Base-by-base conservation (phyloP, 2,113 vertebrate species). In the Calidris pugnax region DNA sequence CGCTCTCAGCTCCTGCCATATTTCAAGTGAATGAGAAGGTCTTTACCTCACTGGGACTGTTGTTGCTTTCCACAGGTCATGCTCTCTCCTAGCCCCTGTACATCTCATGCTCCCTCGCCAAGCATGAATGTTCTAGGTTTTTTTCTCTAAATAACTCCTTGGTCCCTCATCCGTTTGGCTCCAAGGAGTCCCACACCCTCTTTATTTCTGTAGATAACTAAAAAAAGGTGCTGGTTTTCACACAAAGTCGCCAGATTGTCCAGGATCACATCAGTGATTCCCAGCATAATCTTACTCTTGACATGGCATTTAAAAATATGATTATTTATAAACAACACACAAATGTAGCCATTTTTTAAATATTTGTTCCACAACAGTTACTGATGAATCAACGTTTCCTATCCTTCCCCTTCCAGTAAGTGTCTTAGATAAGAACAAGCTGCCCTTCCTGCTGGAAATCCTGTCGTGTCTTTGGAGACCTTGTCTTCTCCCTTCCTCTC, bases 401-500 rank as follows among this genome's bases (percentile, higher is more conserved):
- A 91, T 91, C 93, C 50, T 93, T 97, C 72, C 88, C 50, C 14
- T 93, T 93, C 88, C 89, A 68, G 89, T 77, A 83, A 96, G 51
- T n/a, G 60, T 43, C 80, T 59, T 48, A 83, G 95, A 88, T 84
- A 88, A 97, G 94, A 87, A 91, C 84, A 59, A 9, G n/a, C 77
- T 76, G 91, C 74, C 85, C 88, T 89, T 98, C 97, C 96, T 96
- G 89, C 74, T 96, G 94, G 81, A 95, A 93, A 93, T 93, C 57
- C 90, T 90, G 85, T 37, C 0, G 1, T 53, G 80, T 53, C 64
- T 91, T 86, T 37, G 35, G 73, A 87, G 60, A 75, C 48, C 22
- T 75, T 1, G 5, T 56, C 62, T 81, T 81, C 63, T 90, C 62
- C 79, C 35, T 89, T 85, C 56, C 55, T 69, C 45, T 68, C 53